A percentile compares a stretch with the other conserved stretches of the same genome.
Evolutionary conservation across 1,140 invertebrate species (phyloP).

Genomic region (Pogonomyrmex californicus): DNA sequence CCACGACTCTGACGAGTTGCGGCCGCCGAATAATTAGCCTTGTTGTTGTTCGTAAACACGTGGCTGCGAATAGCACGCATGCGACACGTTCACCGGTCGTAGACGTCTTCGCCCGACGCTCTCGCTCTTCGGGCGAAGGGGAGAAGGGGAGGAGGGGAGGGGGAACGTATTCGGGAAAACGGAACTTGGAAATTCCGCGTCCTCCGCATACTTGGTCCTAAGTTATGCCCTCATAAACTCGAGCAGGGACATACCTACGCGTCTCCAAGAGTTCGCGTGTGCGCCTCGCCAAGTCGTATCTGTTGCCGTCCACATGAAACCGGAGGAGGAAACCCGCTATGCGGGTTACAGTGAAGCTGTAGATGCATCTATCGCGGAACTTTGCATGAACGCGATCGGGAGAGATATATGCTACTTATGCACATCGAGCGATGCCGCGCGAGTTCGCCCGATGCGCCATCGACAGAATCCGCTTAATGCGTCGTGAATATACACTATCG

Average conservation of each 20-base stretch:
- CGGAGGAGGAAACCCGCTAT: constrained; percentile 42
- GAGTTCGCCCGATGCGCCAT: not conserved
- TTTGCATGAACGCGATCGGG: constrained; percentile 15
- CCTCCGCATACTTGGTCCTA: constrained; percentile 78
- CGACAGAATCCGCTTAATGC: not conserved
- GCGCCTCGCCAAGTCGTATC: constrained; percentile 68
- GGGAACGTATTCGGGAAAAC: not conserved
- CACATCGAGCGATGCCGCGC: not conserved
- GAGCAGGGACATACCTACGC: constrained; percentile 74
- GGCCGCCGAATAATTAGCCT: constrained; percentile 17
- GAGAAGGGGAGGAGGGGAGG: not conserved
- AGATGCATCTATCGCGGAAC: constrained; percentile 44
- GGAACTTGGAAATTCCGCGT: constrained; percentile 69
- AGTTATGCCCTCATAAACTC: constrained; percentile 82
- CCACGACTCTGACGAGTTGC: not conserved
- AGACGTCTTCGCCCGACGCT: not conserved
- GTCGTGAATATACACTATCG: constrained; percentile 10
- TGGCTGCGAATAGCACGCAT: not conserved
- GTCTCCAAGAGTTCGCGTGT: constrained; percentile 53
- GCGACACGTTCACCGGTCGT: constrained; percentile 30
- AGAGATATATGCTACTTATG: not conserved
- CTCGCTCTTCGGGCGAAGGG: not conserved
- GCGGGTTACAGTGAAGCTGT: constrained; percentile 16
- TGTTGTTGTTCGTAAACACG: constrained; percentile 16
- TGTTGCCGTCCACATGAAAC: constrained; percentile 66